phyloP scores from a whole-genome alignment of 2,888 invertebrate genomes.

The Eugnorisma glareosa region DNA sequence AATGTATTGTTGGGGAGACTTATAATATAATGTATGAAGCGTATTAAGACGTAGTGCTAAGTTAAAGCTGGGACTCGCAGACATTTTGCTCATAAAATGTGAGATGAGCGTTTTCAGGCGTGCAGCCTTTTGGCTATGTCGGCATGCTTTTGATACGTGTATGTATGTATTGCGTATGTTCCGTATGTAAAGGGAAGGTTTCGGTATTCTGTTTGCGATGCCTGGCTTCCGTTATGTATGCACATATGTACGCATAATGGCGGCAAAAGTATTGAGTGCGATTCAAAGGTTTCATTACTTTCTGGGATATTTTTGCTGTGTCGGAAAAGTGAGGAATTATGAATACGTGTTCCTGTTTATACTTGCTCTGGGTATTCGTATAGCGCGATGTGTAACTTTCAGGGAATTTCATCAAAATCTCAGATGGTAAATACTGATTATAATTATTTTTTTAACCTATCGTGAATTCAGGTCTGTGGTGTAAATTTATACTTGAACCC shows the following conservation, averaged over 20 bases:
- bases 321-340: background rate
- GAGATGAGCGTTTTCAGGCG: constrained; percentile 52
- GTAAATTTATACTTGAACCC: background rate
- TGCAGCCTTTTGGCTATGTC: constrained; percentile 45
- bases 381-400: background rate
- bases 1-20: constrained; percentile 40
- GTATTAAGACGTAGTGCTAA: constrained; percentile 52
- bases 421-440: background rate
- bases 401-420: background rate
- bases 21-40: constrained; percentile 50
- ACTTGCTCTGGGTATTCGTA: background rate
- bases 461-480: background rate
- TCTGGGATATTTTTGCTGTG: background rate
- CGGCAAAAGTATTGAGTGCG: constrained; percentile 49
- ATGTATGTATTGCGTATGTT: constrained; percentile 24
- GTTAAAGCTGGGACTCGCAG: constrained; percentile 47
- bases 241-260: constrained; percentile 51
- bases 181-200: constrained; percentile 35
- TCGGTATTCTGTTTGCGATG: constrained; percentile 55
- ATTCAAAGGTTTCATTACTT: constrained; percentile 54
- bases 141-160: constrained; percentile 40
- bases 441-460: background rate
- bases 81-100: constrained; percentile 55
- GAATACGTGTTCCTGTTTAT: background rate
- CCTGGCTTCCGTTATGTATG: constrained; percentile 27